These are phyloP conservation scores for Neolamprologus kungweensis DNA, from an alignment of 2,113 vertebrate species.

Conservation along the genomic window DNA sequence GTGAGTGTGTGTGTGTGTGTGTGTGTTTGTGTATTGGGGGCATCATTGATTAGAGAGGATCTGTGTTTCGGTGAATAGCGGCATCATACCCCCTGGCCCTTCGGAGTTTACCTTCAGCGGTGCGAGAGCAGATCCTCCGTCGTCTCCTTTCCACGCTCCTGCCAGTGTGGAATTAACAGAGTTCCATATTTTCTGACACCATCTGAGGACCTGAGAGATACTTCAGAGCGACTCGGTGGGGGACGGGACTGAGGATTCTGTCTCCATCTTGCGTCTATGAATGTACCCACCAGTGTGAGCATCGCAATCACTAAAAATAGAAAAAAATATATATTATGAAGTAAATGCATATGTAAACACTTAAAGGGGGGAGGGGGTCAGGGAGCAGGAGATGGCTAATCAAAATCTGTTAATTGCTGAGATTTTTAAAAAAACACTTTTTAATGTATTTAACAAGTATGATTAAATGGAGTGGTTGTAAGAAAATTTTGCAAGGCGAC, in stretches of 20 bases:
- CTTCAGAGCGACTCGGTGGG: neutral
- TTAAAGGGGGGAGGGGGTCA: conserved; percentile 19
- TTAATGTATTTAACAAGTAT: conserved; percentile 55
- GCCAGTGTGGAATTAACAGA: neutral
- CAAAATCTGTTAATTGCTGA: conserved; percentile 58
- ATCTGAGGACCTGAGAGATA: neutral
- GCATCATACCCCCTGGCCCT: neutral
- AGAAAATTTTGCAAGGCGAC: conserved; percentile 15
- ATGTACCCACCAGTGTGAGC: conserved; percentile 69
- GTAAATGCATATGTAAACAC: conserved; percentile 48
- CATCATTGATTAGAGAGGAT: conserved; percentile 43
- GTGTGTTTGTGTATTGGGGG: conserved; percentile 8
- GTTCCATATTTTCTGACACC: neutral
- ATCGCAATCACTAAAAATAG: conserved; percentile 33
- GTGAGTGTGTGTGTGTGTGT: neutral
- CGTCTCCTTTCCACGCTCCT: neutral
- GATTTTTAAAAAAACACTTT: conserved; percentile 56
- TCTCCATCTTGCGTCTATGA: conserved; percentile 58
- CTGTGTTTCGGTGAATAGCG: conserved; percentile 16
- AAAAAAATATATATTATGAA: conserved; percentile 26
- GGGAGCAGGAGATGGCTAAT: conserved; percentile 29
- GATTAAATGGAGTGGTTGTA: conserved; percentile 23
- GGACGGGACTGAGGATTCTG: conserved; percentile 29
- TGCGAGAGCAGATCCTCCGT: conserved; percentile 15
- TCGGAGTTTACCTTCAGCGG: neutral